Conservation (phyloP, 2,888 invertebrate species). For the Epinotia demarniana region DNA sequence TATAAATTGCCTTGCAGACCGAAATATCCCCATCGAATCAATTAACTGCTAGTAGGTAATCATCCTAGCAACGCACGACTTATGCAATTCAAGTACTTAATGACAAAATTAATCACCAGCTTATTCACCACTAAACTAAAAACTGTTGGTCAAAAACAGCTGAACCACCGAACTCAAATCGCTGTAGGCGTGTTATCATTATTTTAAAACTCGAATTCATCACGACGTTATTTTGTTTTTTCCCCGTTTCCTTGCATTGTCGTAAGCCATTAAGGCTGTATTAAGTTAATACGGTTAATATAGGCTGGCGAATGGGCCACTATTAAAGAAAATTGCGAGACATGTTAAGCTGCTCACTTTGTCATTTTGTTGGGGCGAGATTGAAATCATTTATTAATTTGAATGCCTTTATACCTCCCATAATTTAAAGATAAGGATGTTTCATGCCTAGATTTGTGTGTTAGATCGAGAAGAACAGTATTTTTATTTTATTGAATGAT, state of each 20-base stretch:
- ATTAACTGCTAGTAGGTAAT: no score
- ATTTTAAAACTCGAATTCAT: slow-evolving; percentile 43
- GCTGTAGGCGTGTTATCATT: slow-evolving; percentile 45
- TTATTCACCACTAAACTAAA: slow-evolving; percentile 40
- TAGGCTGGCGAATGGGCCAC: slow-evolving; percentile 37
- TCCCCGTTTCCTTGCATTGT: slow-evolving; percentile 32
- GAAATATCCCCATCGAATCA: background rate
- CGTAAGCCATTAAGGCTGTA: slow-evolving; percentile 41
- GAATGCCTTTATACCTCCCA: slow-evolving; percentile 8
- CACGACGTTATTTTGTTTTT: slow-evolving; percentile 19
- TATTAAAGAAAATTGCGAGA: slow-evolving; percentile 44
- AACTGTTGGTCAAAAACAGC: slow-evolving; percentile 36
- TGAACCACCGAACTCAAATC: slow-evolving; percentile 42
- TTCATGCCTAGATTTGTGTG: background rate
- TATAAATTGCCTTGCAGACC: no score
- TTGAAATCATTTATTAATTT: slow-evolving; percentile 28
- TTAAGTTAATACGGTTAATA: slow-evolving; percentile 44
- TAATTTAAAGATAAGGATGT: background rate
- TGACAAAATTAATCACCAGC: slow-evolving; percentile 37
- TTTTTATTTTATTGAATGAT: no score
- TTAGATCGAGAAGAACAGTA: background rate
- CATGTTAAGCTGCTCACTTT: slow-evolving; percentile 28
- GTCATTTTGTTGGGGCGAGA: slow-evolving; percentile 35
- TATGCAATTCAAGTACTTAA: slow-evolving; percentile 7
- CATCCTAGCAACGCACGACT: background rate